Conservation (phyloP, 2,888 invertebrate genomes). For the Danaus chrysippus region DNA sequence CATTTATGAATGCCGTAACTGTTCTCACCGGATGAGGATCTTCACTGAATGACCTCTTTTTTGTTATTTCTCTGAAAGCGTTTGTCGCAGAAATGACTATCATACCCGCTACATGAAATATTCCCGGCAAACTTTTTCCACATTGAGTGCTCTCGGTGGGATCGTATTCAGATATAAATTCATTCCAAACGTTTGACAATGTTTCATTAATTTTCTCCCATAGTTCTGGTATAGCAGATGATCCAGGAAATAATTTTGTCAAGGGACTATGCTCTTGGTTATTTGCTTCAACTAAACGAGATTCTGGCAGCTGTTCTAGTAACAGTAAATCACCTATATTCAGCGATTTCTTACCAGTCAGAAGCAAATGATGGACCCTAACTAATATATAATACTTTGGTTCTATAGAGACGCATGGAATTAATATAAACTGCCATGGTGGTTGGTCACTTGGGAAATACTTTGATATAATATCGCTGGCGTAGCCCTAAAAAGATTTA, state of each 20-base stretch:
- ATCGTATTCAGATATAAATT: constrained; percentile 87
- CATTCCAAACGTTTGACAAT: constrained; percentile 87
- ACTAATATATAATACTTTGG: constrained; percentile 84
- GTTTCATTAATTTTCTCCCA: constrained; percentile 83
- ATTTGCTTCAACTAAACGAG: constrained; percentile 51
- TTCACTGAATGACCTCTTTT: constrained; percentile 59
- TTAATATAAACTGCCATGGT: constrained; percentile 90
- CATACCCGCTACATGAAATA: constrained; percentile 81
- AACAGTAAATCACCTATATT: constrained; percentile 87
- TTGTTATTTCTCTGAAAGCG: constrained; percentile 80
- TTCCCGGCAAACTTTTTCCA: constrained; percentile 78
- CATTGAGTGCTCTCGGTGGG: constrained; percentile 85
- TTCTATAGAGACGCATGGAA: constrained; percentile 77
- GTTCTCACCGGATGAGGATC: constrained; percentile 59
- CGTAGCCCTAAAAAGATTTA: constrained; percentile 79
- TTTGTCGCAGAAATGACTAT: constrained; percentile 82
- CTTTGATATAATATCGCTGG: constrained; percentile 88
- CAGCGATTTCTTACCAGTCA: constrained; percentile 84
- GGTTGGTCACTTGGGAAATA: constrained; percentile 85
- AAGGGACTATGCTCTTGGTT: constrained; percentile 65
- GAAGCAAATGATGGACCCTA: constrained; percentile 86
- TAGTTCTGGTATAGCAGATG: constrained; percentile 82
- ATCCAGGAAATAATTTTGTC: constrained; percentile 77
- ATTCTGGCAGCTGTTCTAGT: constrained; percentile 67
- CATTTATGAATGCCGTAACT: constrained; percentile 62